phyloP scores from a whole-genome alignment of 2,797 vertebrate species.

The Thunnus albacares region DNA sequence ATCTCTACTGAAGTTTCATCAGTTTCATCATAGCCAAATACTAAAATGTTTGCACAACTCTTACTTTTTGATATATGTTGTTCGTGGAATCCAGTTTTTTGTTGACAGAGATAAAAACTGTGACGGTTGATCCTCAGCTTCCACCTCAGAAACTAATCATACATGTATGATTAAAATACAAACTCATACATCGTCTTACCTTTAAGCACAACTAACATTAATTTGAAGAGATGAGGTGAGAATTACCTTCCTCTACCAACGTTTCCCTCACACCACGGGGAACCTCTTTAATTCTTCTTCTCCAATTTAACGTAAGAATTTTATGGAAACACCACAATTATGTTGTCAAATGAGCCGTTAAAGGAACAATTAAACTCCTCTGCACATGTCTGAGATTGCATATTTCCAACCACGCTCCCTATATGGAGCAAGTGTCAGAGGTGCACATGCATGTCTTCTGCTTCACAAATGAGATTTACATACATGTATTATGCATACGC shows the following conservation, averaged over 20 bases:
- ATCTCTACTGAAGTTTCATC: too few species aligned
- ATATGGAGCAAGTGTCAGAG: constrained; percentile 19
- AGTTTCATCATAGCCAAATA: too few species aligned
- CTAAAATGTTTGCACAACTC: too few species aligned
- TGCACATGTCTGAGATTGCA: constrained; percentile 14
- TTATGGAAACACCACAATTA: constrained; percentile 51
- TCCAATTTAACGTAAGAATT: constrained; percentile 41
- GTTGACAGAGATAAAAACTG: too few species aligned
- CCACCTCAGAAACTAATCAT: too few species aligned
- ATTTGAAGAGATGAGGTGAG: neutral
- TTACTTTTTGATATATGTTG: too few species aligned
- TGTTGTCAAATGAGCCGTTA: constrained; percentile 45
- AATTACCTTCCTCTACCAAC: neutral
- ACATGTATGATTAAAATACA: neutral
- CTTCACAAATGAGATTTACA: constrained; percentile 48
- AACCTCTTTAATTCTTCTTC: constrained; percentile 13
- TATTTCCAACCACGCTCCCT: constrained; percentile 8
- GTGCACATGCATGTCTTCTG: constrained; percentile 9
- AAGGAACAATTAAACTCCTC: constrained; percentile 41
- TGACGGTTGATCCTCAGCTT: too few species aligned
- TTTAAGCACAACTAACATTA: neutral
- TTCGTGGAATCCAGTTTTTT: too few species aligned
- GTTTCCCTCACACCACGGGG: constrained; percentile 19
- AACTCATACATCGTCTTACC: neutral
- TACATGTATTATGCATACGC: constrained; percentile 45